phyloP scores from a whole-genome alignment of 2,888 invertebrate genomes.

The Polia nebulosa region DNA sequence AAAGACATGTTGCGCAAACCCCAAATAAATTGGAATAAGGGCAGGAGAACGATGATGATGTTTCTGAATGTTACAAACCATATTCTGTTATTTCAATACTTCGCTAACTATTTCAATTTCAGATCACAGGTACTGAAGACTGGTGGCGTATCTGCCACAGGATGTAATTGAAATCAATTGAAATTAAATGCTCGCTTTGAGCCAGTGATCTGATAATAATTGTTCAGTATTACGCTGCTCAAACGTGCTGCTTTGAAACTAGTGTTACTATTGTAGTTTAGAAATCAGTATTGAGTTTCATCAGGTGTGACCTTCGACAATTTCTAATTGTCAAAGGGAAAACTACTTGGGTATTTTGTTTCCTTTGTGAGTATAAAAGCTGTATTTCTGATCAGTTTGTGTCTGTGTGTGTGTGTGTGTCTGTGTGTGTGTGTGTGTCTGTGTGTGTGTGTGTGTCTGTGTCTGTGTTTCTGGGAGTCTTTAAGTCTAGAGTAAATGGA shows the following conservation, averaged over 20 bases:
- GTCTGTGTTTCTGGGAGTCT: too few relatives aligned
- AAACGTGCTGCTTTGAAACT: conserved; percentile 14
- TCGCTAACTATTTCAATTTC: background rate
- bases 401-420: too few relatives aligned
- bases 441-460: too few relatives aligned
- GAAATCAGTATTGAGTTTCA: background rate
- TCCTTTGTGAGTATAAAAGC: background rate
- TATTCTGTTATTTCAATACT: background rate
- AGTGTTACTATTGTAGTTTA: conserved; percentile 4
- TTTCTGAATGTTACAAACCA: background rate
- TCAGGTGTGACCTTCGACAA: background rate
- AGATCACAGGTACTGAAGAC: background rate
- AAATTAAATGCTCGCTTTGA: conserved; percentile 42
- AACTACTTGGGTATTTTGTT: background rate
- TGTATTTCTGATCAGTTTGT: too few relatives aligned
- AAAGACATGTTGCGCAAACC: too few relatives aligned
- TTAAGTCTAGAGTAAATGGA: too few relatives aligned
- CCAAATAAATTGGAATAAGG: too few relatives aligned
- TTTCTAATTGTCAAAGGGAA: background rate
- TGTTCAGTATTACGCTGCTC: conserved; percentile 34
- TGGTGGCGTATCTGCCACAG: conserved; percentile 1
- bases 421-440: too few relatives aligned
- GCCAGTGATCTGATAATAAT: conserved; percentile 41
- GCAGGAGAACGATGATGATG: too few relatives aligned
- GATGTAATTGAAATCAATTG: conserved; percentile 45